Conservation (phyloP, 2,113 vertebrate species). For the Charadrius vociferus region DNA sequence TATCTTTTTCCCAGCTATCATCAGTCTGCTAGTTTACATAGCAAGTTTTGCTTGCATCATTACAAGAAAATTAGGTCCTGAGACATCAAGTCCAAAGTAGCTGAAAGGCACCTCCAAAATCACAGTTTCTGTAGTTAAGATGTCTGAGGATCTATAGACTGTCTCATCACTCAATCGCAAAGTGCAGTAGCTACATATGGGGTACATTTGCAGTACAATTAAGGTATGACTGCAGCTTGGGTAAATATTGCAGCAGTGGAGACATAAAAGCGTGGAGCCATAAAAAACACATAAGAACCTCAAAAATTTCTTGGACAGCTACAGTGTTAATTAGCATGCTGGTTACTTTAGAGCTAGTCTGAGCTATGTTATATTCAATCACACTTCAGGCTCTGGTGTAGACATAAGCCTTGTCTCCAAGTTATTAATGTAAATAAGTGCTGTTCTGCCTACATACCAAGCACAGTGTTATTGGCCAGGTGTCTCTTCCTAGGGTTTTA, state of each 20-base stretch:
- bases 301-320: not conserved
- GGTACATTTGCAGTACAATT: not conserved
- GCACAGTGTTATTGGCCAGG: not conserved
- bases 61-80: not conserved
- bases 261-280: not conserved
- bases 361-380: not conserved
- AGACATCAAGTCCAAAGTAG: not conserved
- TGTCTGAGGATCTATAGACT: not conserved
- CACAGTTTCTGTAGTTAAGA: not conserved
- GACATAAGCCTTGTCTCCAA: not conserved
- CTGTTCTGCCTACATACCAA: not conserved
- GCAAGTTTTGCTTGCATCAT: not conserved
- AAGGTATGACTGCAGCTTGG: not conserved
- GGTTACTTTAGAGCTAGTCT: not conserved
- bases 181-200: not conserved
- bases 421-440: not conserved
- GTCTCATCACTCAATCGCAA: not conserved
- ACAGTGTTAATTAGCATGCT: not conserved
- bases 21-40: not conserved
- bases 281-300: not conserved
- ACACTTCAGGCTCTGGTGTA: not conserved
- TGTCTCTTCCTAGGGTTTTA: not conserved
- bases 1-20: not conserved
- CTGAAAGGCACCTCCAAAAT: not conserved
- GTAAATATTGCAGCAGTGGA: not conserved